Percentiles rank a stretch among this genome's conserved stretches.
These are phyloP conservation scores for Notoglanidium macrostoma DNA, from an alignment of 2,797 vertebrate species.

Conservation along the genomic window DNA sequence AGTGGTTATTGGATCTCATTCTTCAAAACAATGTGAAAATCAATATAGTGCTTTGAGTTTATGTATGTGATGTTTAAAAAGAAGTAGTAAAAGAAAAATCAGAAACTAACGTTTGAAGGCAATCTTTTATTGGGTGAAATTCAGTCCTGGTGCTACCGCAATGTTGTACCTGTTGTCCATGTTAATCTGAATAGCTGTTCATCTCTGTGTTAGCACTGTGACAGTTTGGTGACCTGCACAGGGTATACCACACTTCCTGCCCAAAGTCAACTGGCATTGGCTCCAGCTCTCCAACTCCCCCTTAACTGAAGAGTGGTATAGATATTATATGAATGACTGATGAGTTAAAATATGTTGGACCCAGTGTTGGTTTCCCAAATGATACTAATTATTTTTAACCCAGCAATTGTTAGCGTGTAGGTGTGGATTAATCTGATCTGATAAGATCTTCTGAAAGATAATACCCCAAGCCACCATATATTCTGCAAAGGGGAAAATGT, in stretches of 20 bases:
- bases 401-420: not conserved
- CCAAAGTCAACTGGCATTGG: too few species aligned
- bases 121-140: not conserved
- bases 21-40: constrained; percentile 18
- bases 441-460: not conserved
- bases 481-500: not conserved
- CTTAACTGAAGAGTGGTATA: too few species aligned
- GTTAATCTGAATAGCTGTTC: too few species aligned
- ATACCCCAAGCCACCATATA: not conserved
- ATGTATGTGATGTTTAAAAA: too few species aligned
- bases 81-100: not conserved
- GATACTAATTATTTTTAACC: not conserved
- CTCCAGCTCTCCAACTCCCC: too few species aligned
- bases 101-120: not conserved
- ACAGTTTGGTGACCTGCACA: too few species aligned
- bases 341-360: not conserved
- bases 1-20: not conserved
- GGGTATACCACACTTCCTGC: too few species aligned
- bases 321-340: too few species aligned
- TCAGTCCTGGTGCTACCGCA: not conserved
- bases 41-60: not conserved
- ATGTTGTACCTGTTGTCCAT: not conserved
- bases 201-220: too few species aligned
- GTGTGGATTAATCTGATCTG: not conserved
- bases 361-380: not conserved